Base-by-base conservation (phyloP, 2,113 vertebrate species). In the Colinus virginianus region DNA sequence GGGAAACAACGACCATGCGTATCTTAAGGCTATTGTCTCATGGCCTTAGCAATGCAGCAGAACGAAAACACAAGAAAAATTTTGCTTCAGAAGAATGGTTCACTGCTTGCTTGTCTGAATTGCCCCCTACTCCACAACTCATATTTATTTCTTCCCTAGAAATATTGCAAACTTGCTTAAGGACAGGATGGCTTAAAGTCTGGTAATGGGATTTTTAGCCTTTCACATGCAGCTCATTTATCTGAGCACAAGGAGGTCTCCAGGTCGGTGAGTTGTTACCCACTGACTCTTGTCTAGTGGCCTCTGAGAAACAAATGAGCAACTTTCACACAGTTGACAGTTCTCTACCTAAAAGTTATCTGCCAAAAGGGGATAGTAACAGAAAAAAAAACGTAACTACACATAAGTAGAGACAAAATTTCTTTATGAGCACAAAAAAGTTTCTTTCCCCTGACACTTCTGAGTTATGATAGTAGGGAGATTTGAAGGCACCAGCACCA, bases 151-250 rank as follows among this genome's bases (percentile, higher is more conserved):
- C 75, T 75, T 78, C 26, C n/a, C 46, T 43, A 78, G 79, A 95
- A 96, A 90, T 90, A 93, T 26, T 93, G 63, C 80, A 93, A 84
- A 92, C 88, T 58, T 89, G 71, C 84, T 90, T 96, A 75, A 94
- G 71, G 82, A 94, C 71, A 79, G 55, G 34, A 83, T 94, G 84
- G 87, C 91, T 96, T 93, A 94, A 94, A 89, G 95, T 89, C 96
- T 94, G 81, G 84, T 96, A 96, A 96, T 96, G 70, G 92, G 81
- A 95, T 96, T 94, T 94, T 92, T 92, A 92, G 91, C 93, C 93
- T 96, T 94, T 96, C 78, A 93, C 87, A 78, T 51, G 30, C 40
- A 87, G 56, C 84, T 94, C 93, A 95, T 92, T 89, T 95, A 95
- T 96, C 89, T 94, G 94, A 95, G 58, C 78, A 32, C 4, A 67